A percentile compares a stretch with the other conserved stretches of the same genome.
Evolutionary conservation across 2,797 vertebrate species (phyloP).

Genomic region (Petrocephalus schoutedeni): DNA sequence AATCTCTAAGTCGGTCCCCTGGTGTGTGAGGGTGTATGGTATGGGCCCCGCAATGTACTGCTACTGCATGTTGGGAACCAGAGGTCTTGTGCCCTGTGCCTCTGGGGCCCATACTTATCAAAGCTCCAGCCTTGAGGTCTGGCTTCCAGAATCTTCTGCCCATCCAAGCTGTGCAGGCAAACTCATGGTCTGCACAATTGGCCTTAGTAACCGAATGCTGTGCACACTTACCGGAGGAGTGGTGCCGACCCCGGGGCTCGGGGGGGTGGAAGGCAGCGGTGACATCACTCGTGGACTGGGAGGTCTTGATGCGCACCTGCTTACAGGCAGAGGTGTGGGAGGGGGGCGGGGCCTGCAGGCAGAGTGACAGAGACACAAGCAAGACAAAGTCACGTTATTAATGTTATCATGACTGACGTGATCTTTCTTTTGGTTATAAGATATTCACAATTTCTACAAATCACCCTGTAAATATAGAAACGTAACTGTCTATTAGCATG

Average conservation of each 20-base stretch:
- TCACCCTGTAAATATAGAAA: neutral
- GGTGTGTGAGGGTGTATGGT: neutral
- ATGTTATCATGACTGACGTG: neutral
- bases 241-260: constrained; percentile 83
- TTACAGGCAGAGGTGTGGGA: constrained; percentile 71
- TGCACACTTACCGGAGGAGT: constrained; percentile 80
- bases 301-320: constrained; percentile 92
- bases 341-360: constrained; percentile 63
- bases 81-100: neutral
- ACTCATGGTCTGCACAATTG: neutral
- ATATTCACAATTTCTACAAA: neutral
- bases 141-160: neutral
- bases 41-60: neutral
- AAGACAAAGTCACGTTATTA: neutral
- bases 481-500: neutral
- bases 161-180: neutral
- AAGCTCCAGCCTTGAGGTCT: neutral
- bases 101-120: neutral
- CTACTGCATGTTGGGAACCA: neutral
- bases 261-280: constrained; percentile 75
- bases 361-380: neutral
- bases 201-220: neutral
- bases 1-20: neutral
- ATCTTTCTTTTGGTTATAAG: neutral
- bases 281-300: constrained; percentile 86